Base-by-base conservation (phyloP, 2,888 invertebrate species). In the Parnassius apollo region DNA sequence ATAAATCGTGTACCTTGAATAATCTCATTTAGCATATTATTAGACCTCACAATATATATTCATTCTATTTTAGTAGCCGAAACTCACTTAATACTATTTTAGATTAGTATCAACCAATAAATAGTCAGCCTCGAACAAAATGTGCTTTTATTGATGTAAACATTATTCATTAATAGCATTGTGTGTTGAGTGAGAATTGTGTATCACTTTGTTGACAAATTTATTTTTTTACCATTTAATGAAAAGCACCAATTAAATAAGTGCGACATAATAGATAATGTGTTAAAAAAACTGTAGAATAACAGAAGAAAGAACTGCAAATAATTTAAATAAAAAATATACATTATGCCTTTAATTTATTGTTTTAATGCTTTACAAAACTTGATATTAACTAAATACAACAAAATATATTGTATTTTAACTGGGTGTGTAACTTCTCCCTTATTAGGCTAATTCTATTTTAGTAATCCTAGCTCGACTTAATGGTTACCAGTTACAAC, bases 291-390 rank as follows among this genome's bases (percentile, higher is more conserved):
- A 44, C 57, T 59, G 59, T 59, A 59, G 54, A 59, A 51, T 85
- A 86, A 87, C 85, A 82, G 85, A 86, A 81, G 70, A 75, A 86
- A 87, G 85, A 87, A 87, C 83, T 86, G 84, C 84, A 88, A 88
- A 81, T 88, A 88, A 88, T 88, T 88, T 89, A 88, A 88, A 88
- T 83, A 85, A 86, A 82, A 71, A 88, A 88, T 88, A 91, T 88
- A 90, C 87, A 89, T 83, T 88, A 85, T 85, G 86, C 83, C 82
- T 84, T 77, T 78, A 83, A 67, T 66, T 68, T 66, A 75, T 67
- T 69, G 83, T 86, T 86, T 76, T 69, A 74, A 71, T 73, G 49
- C 12, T 18, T 25, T 25, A 25, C 7, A 25, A 25, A 25, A 25
- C 4, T 25, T 25, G 25, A 25, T 25, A 25, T 25, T 25, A 25